Evolutionary conservation across 2,113 vertebrate species (phyloP).

Genomic region (Ceuthmochares aereus): DNA sequence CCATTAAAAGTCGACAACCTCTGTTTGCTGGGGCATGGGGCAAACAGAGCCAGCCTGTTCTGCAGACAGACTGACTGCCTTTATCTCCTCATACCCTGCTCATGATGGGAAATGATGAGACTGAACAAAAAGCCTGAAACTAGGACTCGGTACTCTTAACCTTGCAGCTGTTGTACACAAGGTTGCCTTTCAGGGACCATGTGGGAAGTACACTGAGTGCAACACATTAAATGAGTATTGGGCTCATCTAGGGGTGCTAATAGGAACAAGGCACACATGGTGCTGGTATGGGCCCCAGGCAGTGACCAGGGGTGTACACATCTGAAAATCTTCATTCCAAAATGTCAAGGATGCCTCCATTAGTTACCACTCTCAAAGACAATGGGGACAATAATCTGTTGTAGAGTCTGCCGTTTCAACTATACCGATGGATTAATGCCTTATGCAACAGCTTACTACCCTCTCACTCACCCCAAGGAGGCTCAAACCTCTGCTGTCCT

Average conservation of each 20-base stretch:
- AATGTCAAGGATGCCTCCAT: rapidly evolving
- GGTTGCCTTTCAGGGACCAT: background rate
- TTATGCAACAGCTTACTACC: background rate
- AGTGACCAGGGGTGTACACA: background rate
- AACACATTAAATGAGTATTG: background rate
- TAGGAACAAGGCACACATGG: background rate
- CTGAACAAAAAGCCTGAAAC: conserved; percentile 42
- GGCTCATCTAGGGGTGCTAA: background rate
- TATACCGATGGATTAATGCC: background rate
- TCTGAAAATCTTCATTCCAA: background rate
- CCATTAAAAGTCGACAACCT: conserved; percentile 65
- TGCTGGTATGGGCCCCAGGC: background rate
- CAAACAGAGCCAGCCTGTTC: conserved; percentile 81
- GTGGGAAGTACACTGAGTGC: background rate
- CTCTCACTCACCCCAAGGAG: background rate
- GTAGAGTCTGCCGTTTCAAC: background rate
- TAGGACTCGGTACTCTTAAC: background rate
- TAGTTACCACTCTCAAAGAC: background rate
- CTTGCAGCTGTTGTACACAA: background rate
- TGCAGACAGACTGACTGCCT: conserved; percentile 85
- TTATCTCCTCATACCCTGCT: conserved; percentile 76
- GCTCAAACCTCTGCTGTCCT: rapidly evolving
- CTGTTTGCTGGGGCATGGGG: conserved; percentile 65
- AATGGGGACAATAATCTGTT: background rate
- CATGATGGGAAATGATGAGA: conserved; percentile 48